Percentiles rank a stretch among this genome's conserved stretches.
These are phyloP conservation scores for Thelaira solivaga DNA, from an alignment of 2,888 invertebrate species.

Conservation along the genomic window DNA sequence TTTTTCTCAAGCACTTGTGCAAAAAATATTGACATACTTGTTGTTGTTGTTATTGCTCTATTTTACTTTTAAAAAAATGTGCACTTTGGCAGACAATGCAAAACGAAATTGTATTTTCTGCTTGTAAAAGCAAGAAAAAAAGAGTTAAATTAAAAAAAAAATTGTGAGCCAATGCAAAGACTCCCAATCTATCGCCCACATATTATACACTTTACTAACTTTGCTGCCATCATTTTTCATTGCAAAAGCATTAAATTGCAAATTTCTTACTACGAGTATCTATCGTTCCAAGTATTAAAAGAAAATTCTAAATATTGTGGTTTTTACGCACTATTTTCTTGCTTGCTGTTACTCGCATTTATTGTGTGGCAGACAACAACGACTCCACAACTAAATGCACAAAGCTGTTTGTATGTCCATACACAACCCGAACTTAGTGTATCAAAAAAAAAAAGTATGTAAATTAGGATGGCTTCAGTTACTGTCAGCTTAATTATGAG, in stretches of 20 bases:
- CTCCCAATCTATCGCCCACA: neutral
- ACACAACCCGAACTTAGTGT: too few species aligned
- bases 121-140: neutral
- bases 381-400: neutral
- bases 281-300: neutral
- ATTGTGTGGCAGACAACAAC: neutral
- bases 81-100: too few species aligned
- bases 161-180: neutral
- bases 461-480: neutral
- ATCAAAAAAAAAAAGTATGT: neutral
- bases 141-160: too few species aligned
- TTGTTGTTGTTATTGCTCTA: too few species aligned
- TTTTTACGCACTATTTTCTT: constrained; percentile 9
- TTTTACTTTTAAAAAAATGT: too few species aligned
- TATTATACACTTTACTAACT: neutral
- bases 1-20: too few species aligned
- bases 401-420: constrained; percentile 15
- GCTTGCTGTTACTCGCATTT: neutral
- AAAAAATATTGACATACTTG: too few species aligned
- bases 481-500: too few species aligned
- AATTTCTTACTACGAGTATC: neutral
- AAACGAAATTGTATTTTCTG: too few species aligned
- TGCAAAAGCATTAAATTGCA: constrained; percentile 7
- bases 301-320: neutral
- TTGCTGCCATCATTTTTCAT: neutral